phyloP scores from a whole-genome alignment of 1,140 invertebrate genomes.

The Agrilus planipennis region DNA sequence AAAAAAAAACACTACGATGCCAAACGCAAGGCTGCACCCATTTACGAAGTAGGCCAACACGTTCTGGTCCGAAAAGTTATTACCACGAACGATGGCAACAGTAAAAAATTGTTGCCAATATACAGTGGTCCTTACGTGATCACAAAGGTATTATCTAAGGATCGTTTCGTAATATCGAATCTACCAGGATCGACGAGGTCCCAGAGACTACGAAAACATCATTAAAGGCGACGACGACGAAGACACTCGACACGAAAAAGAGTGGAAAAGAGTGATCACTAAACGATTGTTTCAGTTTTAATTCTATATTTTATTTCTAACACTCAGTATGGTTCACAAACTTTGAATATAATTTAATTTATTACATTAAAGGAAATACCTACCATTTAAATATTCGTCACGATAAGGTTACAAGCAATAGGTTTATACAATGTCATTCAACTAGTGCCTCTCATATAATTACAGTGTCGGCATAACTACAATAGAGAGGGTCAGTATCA shows the following conservation, averaged over 20 bases:
- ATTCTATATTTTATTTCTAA: no score
- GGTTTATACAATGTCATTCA: no score
- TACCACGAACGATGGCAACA: constrained; percentile 11
- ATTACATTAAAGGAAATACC: no score
- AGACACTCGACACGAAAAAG: not conserved
- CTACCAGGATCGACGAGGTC: constrained; percentile 15
- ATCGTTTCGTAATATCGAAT: constrained; percentile 13
- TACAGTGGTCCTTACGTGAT: constrained; percentile 21
- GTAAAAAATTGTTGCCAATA: constrained; percentile 15
- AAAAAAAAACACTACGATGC: constrained; percentile 10
- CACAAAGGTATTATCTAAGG: constrained; percentile 7
- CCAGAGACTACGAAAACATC: constrained; percentile 6
- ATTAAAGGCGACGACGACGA: not conserved
- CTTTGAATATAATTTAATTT: no score
- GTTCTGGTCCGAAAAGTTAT: constrained; percentile 8
- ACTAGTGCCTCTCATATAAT: no score
- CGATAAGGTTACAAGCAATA: no score
- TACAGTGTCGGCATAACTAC: no score
- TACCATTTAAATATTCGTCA: no score
- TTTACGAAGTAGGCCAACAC: constrained; percentile 8
- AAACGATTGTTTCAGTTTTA: no score
- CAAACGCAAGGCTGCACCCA: constrained; percentile 1
- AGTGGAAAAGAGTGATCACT: not conserved
- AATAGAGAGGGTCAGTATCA: no score
- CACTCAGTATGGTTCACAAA: no score